A percentile compares a stretch with the other conserved stretches of the same genome.
phyloP scores from a whole-genome alignment of 2,797 vertebrate species.

The Lates japonicus region DNA sequence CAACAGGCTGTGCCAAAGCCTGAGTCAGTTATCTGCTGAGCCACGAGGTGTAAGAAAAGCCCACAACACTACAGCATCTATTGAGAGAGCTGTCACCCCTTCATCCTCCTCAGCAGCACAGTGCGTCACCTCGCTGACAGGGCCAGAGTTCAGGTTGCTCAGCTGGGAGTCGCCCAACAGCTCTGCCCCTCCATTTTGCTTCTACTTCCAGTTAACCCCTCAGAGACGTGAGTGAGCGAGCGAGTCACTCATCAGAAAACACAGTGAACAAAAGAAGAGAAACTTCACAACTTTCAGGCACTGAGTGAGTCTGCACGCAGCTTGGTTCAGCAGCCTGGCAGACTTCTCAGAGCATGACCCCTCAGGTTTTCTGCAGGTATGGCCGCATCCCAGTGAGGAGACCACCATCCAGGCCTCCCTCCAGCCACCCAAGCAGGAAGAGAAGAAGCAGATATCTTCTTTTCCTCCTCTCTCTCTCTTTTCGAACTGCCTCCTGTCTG shows the following conservation, averaged over 20 bases:
- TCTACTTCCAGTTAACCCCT: constrained; percentile 40
- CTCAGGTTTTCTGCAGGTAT: constrained; percentile 93
- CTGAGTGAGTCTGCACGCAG: background rate
- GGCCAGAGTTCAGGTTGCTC: constrained; percentile 68
- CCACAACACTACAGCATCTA: constrained; percentile 74
- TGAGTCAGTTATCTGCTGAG: too few species aligned
- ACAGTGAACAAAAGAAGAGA: background rate
- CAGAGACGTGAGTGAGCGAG: background rate
- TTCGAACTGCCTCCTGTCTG: constrained; percentile 42
- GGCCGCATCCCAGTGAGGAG: constrained; percentile 93
- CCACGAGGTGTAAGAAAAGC: too few species aligned
- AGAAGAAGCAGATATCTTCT: constrained; percentile 47
- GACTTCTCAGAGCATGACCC: constrained; percentile 98
- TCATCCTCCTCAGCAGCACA: constrained; percentile 65
- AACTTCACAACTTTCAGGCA: background rate
- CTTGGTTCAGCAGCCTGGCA: constrained; percentile 91
- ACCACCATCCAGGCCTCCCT: constrained; percentile 78
- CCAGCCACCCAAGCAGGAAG: constrained; percentile 64
- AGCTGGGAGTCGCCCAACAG: constrained; percentile 63
- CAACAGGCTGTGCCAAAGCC: too few species aligned
- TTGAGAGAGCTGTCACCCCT: constrained; percentile 74
- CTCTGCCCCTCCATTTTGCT: constrained; percentile 16
- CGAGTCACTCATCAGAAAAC: constrained; percentile 19
- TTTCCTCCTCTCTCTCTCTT: constrained; percentile 29
- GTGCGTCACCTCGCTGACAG: constrained; percentile 76